These are phyloP conservation scores for Petaurus breviceps DNA, from an alignment of 2,113 vertebrate genomes.

Conservation along the genomic window DNA sequence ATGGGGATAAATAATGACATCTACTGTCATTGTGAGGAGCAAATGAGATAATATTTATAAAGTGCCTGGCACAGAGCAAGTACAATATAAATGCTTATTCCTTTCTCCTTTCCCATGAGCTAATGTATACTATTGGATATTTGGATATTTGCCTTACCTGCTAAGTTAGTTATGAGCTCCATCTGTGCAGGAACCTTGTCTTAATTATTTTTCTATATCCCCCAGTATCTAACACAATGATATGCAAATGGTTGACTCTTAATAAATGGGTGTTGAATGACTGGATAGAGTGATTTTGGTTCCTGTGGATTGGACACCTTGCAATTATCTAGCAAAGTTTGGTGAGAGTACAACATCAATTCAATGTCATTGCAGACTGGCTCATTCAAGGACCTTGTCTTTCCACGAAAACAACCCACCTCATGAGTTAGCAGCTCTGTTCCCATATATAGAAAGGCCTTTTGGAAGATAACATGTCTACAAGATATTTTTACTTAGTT, in stretches of 20 bases:
- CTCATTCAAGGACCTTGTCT: not conserved
- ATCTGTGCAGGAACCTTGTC: not conserved
- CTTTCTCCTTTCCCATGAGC: not conserved
- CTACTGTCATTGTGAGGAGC: not conserved
- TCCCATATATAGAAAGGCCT: not conserved
- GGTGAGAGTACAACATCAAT: not conserved
- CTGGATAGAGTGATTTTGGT: not conserved
- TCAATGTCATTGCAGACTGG: not conserved
- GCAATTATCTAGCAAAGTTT: conserved; percentile 74
- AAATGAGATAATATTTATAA: not conserved
- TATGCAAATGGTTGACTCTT: not conserved
- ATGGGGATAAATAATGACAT: not conserved
- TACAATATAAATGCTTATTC: not conserved
- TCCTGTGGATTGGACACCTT: conserved; percentile 69
- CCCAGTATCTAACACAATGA: not conserved
- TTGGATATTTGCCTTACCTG: not conserved
- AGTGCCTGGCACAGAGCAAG: not conserved
- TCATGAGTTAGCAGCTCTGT: not conserved
- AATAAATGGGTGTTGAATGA: not conserved
- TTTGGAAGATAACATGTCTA: not conserved
- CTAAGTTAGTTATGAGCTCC: not conserved
- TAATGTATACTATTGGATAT: not conserved
- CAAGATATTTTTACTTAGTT: not conserved
- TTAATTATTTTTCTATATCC: not conserved
- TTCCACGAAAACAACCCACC: not conserved